phyloP scores from a whole-genome alignment of 2,888 invertebrate genomes.

The Pyralis farinalis region DNA sequence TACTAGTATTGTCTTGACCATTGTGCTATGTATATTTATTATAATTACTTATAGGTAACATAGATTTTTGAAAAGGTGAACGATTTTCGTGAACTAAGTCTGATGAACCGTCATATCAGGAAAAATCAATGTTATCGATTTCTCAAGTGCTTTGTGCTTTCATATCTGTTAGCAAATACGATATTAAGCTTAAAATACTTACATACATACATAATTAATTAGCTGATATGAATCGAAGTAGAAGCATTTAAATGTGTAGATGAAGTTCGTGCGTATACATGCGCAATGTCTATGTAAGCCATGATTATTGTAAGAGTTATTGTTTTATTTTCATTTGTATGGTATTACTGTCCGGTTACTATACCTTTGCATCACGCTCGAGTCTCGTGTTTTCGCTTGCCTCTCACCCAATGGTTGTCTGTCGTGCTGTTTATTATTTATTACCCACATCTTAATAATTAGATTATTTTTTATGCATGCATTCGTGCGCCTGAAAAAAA shows the following conservation, averaged over 20 bases:
- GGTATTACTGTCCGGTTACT: constrained; percentile 25
- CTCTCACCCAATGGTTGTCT: too few species aligned
- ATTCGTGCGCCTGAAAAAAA: too few species aligned
- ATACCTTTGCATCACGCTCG: not conserved
- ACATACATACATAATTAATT: constrained; percentile 34
- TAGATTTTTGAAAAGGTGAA: constrained; percentile 18
- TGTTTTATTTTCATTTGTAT: constrained; percentile 11
- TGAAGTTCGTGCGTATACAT: constrained; percentile 25
- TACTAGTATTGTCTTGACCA: not conserved
- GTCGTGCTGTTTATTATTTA: too few species aligned
- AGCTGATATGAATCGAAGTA: constrained; percentile 44
- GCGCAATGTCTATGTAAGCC: constrained; percentile 11
- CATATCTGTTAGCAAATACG: constrained; percentile 28
- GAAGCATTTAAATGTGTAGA: constrained; percentile 39
- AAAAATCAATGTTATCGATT: constrained; percentile 32
- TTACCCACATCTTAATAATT: too few species aligned
- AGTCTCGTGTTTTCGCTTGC: too few species aligned
- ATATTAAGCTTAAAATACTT: constrained; percentile 20
- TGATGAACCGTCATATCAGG: constrained; percentile 51
- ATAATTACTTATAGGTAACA: constrained; percentile 11
- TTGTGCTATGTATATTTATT: constrained; percentile 8
- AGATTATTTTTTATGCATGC: too few species aligned
- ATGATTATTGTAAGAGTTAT: constrained; percentile 11
- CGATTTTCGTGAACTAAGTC: constrained; percentile 29
- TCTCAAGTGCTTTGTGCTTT: constrained; percentile 40